Percentiles rank a stretch among this genome's conserved stretches.
Conservation (phyloP, 2,888 invertebrate genomes). For the Tridacna crocea region DNA sequence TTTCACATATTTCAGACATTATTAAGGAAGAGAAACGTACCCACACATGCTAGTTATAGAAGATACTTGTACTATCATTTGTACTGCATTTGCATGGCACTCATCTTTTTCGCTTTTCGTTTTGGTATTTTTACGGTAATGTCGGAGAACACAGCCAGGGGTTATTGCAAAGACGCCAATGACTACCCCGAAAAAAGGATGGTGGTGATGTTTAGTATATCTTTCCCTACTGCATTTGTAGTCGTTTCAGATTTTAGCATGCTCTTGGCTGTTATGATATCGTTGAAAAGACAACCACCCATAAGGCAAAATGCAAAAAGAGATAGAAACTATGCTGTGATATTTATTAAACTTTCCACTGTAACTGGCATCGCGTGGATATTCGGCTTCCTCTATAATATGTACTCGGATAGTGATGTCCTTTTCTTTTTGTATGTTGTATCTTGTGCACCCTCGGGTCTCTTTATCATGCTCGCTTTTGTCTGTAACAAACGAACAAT, state of each 20-base stretch:
- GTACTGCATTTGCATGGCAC: slow-evolving; percentile 23
- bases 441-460: slow-evolving; percentile 41
- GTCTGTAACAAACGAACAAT: slow-evolving; percentile 24
- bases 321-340: slow-evolving; percentile 39
- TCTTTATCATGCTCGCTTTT: slow-evolving; percentile 51
- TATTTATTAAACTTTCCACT: slow-evolving; percentile 43
- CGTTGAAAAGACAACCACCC: slow-evolving; percentile 1
- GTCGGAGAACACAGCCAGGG: slow-evolving; percentile 18
- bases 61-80: slow-evolving; percentile 23
- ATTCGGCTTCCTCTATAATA: slow-evolving; percentile 51
- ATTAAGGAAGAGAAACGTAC: neutral
- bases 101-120: slow-evolving; percentile 26
- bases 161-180: slow-evolving; percentile 40
- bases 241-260: slow-evolving; percentile 32
- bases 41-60: neutral
- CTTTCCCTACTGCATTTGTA: too few species aligned
- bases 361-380: slow-evolving; percentile 50
- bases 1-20: slow-evolving; percentile 41
- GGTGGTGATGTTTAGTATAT: too few species aligned
- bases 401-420: slow-evolving; percentile 23
- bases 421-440: slow-evolving; percentile 52
- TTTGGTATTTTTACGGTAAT: slow-evolving; percentile 7
- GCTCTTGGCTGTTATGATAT: slow-evolving; percentile 35
- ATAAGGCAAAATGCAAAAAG: slow-evolving; percentile 35
- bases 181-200: slow-evolving; percentile 36